phyloP scores from a whole-genome alignment of 1,140 invertebrate genomes.

The Pollicipes pollicipes region DNA sequence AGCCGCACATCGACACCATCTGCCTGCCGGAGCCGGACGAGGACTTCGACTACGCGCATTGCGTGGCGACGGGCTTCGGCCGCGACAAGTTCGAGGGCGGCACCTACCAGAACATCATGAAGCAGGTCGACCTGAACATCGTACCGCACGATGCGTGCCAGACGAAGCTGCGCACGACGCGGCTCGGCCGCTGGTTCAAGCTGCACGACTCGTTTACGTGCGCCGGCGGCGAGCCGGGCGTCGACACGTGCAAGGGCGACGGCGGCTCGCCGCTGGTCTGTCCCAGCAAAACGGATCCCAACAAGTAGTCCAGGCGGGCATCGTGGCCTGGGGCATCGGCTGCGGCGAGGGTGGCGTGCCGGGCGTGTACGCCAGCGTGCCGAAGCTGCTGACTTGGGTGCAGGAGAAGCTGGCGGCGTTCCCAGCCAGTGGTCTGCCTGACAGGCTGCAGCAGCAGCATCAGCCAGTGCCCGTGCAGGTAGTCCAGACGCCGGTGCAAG shows the following conservation, averaged over 20 bases:
- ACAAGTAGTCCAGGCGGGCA: conserved; percentile 41
- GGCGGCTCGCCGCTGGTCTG: conserved; percentile 52
- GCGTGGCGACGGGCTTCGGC: conserved; percentile 67
- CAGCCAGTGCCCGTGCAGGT: too few species aligned
- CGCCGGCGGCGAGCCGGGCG: conserved; percentile 44
- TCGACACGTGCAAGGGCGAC: conserved; percentile 43
- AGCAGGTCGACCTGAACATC: conserved; percentile 41
- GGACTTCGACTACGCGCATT: conserved; percentile 23
- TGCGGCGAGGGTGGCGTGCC: conserved; percentile 46
- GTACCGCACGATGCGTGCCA: conserved; percentile 38
- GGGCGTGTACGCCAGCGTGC: conserved; percentile 52
- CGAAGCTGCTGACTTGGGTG: conserved; percentile 15
- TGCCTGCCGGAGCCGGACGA: conserved; percentile 21
- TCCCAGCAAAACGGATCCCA: conserved; percentile 34
- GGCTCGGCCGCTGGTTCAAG: conserved; percentile 39
- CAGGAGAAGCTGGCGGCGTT: background rate
- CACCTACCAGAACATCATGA: conserved; percentile 49
- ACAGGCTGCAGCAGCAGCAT: too few species aligned
- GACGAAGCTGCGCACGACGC: conserved; percentile 34
- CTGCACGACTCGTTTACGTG: conserved; percentile 49
- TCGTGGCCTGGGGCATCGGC: conserved; percentile 50
- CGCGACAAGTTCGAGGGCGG: conserved; percentile 43
- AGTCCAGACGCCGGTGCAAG: too few species aligned
- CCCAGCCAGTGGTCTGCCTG: too few species aligned
- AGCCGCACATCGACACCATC: conserved; percentile 42